phyloP scores from a whole-genome alignment of 2,113 vertebrate species.

The Eulacestoma nigropectus region DNA sequence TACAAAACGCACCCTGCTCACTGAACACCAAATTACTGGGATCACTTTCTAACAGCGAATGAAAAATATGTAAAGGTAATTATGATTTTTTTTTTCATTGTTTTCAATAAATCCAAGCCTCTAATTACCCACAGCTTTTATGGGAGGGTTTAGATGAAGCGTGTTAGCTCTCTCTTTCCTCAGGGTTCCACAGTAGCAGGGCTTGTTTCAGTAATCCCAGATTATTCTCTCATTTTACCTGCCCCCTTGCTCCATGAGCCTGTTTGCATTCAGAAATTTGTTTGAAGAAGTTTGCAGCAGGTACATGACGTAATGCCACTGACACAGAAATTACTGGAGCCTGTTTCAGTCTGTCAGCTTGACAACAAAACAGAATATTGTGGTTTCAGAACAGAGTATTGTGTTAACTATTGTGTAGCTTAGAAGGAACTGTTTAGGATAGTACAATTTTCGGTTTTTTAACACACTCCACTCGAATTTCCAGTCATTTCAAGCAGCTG shows the following conservation, averaged over 20 bases:
- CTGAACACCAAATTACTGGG: slow-evolving; percentile 70
- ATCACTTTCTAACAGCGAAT: slow-evolving; percentile 73
- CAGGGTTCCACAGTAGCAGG: slow-evolving; percentile 42
- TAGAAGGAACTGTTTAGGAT: background rate
- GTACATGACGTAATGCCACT: background rate
- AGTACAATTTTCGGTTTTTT: background rate
- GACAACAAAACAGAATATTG: background rate
- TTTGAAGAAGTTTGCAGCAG: background rate
- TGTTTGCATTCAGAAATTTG: background rate
- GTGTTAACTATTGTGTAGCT: too few relatives aligned
- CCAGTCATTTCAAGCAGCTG: background rate
- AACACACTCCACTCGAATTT: background rate
- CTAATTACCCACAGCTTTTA: slow-evolving; percentile 68
- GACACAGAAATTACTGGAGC: background rate
- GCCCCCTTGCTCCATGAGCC: slow-evolving; percentile 33
- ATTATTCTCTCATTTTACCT: slow-evolving; percentile 54
- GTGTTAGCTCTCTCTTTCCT: slow-evolving; percentile 48
- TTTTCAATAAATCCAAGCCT: slow-evolving; percentile 74
- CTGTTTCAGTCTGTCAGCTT: background rate
- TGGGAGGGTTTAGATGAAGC: slow-evolving; percentile 39
- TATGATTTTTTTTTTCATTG: slow-evolving; percentile 73
- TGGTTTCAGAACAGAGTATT: too few relatives aligned
- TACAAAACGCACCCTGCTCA: slow-evolving; percentile 55
- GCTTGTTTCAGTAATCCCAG: slow-evolving; percentile 49
- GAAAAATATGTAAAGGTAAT: slow-evolving; percentile 78